Base-by-base conservation (phyloP, 2,888 invertebrate species). In the Norana najaformis region DNA sequence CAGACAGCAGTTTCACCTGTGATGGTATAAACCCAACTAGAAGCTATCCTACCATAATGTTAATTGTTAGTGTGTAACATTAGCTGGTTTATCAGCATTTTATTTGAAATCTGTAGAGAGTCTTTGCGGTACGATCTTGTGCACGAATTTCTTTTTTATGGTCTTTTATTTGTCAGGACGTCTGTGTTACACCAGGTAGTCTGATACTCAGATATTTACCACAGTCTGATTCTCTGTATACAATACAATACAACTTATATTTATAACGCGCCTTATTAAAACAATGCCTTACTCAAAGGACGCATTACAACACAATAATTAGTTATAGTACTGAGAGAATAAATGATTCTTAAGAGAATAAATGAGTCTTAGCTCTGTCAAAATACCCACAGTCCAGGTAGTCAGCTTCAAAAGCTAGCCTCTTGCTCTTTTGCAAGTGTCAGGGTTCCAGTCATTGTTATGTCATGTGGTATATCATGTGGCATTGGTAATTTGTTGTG, bases 181-280 rank as follows among this genome's bases (percentile, higher is more conserved):
- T n/a, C 8, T 5, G 6, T n/a, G 14, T 69, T 69, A n/a, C 6
- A 69, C 69, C 30, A n/a, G n/a, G 69, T n/a, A 69, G n/a, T n/a
- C n/a, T 69, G 69, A 69, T 69, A 69, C 69, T n/a, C 69, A 69
- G n/a, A n/a, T 69, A n/a, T 69, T 69, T 69, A 69, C 69, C 30
- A 69, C 69, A n/a, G 69, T 69, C 69, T 69, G 69, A 69, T 69
- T n/a, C 0, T 69, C 30, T n/a, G n/a, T n/a, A n/a, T n/a, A n/a
- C n/a, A n/a, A n/a, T n/a, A n/a, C n/a, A n/a, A n/a, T n/a, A n/a
- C n/a, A n/a, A n/a, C n/a, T n/a, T n/a, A n/a, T n/a, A n/a, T n/a
- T n/a, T n/a, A n/a, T n/a, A n/a, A n/a, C n/a, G n/a, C n/a, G n/a
- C n/a, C n/a, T n/a, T n/a, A n/a, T n/a, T n/a, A n/a, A n/a, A n/a